phyloP scores from a whole-genome alignment of 2,113 vertebrate species.

The Atractosteus spatula region DNA sequence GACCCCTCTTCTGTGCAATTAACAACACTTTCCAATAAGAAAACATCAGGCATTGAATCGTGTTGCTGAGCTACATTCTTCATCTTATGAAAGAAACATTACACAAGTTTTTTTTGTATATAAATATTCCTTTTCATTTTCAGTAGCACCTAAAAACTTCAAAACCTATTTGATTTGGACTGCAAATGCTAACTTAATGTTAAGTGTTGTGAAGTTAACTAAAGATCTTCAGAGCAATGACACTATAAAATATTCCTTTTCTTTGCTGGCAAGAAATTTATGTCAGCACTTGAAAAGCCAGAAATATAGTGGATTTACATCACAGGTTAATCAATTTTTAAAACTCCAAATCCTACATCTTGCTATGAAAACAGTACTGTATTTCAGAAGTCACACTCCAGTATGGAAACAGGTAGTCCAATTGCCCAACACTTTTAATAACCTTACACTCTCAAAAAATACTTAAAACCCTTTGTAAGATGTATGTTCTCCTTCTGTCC shows the following conservation, averaged over 20 bases:
- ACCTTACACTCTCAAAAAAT: no score
- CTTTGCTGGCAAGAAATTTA: background rate
- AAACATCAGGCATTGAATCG: constrained; percentile 1
- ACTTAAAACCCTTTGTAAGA: no score
- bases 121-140: background rate
- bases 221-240: background rate
- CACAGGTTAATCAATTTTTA: no score
- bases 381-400: no score
- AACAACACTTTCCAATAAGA: background rate
- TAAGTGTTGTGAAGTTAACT: background rate
- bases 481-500: no score
- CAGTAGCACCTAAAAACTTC: background rate
- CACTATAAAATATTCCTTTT: background rate
- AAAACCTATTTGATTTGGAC: constrained; percentile 7
- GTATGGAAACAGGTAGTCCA: no score
- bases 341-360: no score
- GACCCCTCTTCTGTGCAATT: background rate
- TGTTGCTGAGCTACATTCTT: background rate
- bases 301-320: background rate
- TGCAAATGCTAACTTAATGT: background rate
- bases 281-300: background rate
- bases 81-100: constrained; percentile 12
- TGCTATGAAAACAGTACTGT: no score
- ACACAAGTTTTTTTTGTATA: background rate
- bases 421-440: no score